These are phyloP conservation scores for Archegozetes longisetosus DNA, from an alignment of 1,140 invertebrate genomes.

Conservation along the genomic window DNA sequence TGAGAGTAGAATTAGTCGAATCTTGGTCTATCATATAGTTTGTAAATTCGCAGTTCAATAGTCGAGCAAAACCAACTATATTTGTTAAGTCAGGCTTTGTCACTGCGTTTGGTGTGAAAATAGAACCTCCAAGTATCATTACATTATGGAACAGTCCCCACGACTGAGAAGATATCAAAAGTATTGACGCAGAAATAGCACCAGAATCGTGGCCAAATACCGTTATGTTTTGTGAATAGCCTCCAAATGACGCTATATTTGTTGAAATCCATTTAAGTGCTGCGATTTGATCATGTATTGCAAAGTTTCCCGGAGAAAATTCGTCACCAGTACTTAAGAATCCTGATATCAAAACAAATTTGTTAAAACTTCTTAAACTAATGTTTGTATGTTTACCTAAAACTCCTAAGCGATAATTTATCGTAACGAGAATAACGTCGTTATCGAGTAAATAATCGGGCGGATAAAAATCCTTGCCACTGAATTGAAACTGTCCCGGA, in stretches of 20 bases:
- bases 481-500: conserved; percentile 88
- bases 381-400: conserved; percentile 45
- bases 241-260: conserved; percentile 77
- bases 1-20: background rate
- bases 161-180: conserved; percentile 65
- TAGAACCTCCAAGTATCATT: conserved; percentile 16
- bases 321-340: conserved; percentile 78
- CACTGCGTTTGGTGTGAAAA: conserved; percentile 15
- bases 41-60: background rate
- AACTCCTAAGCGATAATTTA: conserved; percentile 92
- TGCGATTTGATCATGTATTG: conserved; percentile 86
- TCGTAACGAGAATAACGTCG: conserved; percentile 83
- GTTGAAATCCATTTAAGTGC: conserved; percentile 82
- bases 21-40: background rate
- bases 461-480: conserved; percentile 88
- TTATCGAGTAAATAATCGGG: conserved; percentile 79
- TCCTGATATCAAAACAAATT: background rate
- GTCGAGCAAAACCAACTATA: conserved; percentile 9
- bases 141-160: conserved; percentile 31
- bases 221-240: conserved; percentile 76
- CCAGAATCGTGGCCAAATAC: conserved; percentile 85
- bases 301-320: conserved; percentile 71
- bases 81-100: conserved; percentile 3
- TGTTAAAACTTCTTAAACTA: background rate
- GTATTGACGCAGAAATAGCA: conserved; percentile 79